Evolutionary conservation across 1,140 invertebrate genomes (phyloP), one percentile per base, ranked within the genome.

Genomic region (Drosophila sechellia): DNA sequence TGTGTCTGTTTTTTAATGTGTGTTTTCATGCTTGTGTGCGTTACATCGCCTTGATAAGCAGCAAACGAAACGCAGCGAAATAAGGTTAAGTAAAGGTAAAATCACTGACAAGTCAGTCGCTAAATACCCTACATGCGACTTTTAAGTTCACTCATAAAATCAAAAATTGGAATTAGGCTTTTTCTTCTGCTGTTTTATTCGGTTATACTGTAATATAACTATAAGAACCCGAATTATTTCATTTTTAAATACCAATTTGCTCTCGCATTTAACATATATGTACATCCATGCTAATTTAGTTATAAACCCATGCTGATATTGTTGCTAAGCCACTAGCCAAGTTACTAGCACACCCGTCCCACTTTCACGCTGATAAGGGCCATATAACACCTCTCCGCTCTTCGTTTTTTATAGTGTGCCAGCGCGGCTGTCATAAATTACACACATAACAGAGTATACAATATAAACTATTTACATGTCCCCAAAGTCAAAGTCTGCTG

Each of bases 401-500:
- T 55, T 10, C 43, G 25, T 65, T 63, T 48, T 60, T 56, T 57
- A 59, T 81, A 68, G 72, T 81, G 73, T 77, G 72, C 58, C 49
- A 35, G 49, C 15, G 3, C 11, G 49, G 31, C 65, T 57, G 53
- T 72, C 83, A 86, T 86, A 86, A 87, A 87, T 87, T 87, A 86
- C 83, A 79, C 63, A 81, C 83, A 87, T 73, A 89, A 79, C 75
- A 87, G 76, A 68, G 75, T 87, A 81, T 83, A 81, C 78, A 85
- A 86, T 89, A 87, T 87, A 87, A 87, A 87, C 87, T 87, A 87
- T 87, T 87, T 87, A 86, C 84, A 87, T 87, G 79, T 87, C 83
- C 83, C 83, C 83, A 79, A 87, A 81, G 83, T 87, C 84, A 87
- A 87, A 87, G 79, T 87, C 66, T 83, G 79, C 83, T 87, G 84